Base-by-base conservation (phyloP, 2,797 vertebrate genomes). In the Bucorvus abyssinicus region DNA sequence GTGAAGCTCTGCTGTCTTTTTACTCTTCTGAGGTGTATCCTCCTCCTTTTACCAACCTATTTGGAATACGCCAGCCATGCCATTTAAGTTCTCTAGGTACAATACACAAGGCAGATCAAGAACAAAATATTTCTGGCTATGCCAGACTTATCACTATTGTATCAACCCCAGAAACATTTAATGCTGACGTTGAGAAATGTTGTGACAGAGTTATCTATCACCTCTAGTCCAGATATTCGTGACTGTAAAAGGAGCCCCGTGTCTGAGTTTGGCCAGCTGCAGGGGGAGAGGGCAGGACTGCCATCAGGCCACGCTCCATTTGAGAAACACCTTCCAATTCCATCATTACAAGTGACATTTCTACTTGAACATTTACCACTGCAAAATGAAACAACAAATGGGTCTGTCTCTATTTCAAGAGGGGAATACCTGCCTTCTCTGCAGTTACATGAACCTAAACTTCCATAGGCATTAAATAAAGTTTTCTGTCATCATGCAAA, bases 1-100 rank as follows among this genome's bases (percentile, higher is more conserved):
- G 5, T 2, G 63, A 76, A 34, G 9, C 67, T 60, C 2, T 1
- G 0, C 30, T 20, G 34, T 1, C 9, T 38, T 87, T 76, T 75
- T 14, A 55, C 52, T 59, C 16, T 29, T 67, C 36, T 19, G 6
- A 81, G 73, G 63, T 12, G 32, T 50, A 78, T 45, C 47, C 38
- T 82, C 16, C 69, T 84, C 38, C 59, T 53, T n/a, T 11, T 23
- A 70, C 30, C 14, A 47, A 49, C 21, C 49, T 68, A 4, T 49
- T 78, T 73, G 24, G 42, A 84, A 32, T 30, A n/a, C 5, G 32
- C 20, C 76, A 69, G 47, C 42, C 59, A n/a, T 1, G 5, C 42
- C 56, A 34, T 12, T 63, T 3, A 36, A 40, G 4, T 40, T 71
- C 65, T 86, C 63, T 20, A 44, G 24, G 1, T 64, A 57, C 42